Evolutionary conservation across 53 echinoderm and acorn worm species (phyloP).

Genomic region (Luidia sarsii): DNA sequence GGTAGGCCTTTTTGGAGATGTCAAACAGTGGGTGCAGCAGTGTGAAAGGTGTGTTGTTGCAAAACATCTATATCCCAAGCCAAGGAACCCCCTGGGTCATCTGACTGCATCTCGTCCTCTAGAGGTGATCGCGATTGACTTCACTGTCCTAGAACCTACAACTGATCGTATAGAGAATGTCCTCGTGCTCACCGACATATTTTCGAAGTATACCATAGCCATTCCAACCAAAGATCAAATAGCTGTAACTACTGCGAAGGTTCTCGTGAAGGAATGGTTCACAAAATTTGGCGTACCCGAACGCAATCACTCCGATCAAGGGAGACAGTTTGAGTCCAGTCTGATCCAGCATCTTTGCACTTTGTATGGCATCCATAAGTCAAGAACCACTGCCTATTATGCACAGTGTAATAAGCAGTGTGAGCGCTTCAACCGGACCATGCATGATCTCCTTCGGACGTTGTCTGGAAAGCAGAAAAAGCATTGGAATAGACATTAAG

Average conservation of each 20-base stretch:
- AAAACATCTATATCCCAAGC: background rate
- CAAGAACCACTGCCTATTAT: constrained; percentile 17
- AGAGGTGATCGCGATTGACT: constrained; percentile 67
- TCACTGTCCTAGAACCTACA: constrained; percentile 58
- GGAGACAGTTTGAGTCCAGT: constrained; percentile 70
- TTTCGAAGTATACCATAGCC: constrained; percentile 73
- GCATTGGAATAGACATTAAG: background rate
- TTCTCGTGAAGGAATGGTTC: constrained; percentile 69
- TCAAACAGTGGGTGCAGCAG: background rate
- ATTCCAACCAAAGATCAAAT: constrained; percentile 70
- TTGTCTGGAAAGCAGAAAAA: constrained; percentile 5
- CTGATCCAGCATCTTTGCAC: constrained; percentile 46
- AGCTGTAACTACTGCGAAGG: constrained; percentile 69
- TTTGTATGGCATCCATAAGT: background rate
- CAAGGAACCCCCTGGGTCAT: background rate
- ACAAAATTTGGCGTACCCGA: constrained; percentile 71
- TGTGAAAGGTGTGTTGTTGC: background rate
- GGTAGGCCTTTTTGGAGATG: background rate
- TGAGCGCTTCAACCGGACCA: constrained; percentile 7
- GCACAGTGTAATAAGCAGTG: constrained; percentile 9
- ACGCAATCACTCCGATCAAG: constrained; percentile 79
- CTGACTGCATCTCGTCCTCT: constrained; percentile 49
- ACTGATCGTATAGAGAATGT: constrained; percentile 64
- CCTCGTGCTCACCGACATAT: constrained; percentile 67
- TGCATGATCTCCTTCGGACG: constrained; percentile 9